Evolutionary conservation across 2,113 vertebrate genomes (phyloP).

Genomic region (Vanacampus margaritifer): DNA sequence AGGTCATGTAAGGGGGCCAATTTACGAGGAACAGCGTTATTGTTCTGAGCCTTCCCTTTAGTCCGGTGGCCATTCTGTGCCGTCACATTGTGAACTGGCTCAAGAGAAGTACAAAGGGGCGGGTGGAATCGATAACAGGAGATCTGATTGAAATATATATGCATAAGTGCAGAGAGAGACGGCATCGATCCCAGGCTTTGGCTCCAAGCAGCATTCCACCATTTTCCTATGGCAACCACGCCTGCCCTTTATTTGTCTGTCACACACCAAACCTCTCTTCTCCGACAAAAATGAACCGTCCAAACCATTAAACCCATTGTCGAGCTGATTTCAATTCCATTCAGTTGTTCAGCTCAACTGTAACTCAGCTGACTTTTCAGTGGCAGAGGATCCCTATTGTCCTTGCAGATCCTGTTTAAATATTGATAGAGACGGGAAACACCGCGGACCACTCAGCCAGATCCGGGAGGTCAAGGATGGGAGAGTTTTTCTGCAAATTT

Average conservation of each 20-base stretch:
- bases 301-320: constrained; percentile 49
- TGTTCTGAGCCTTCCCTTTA: not conserved
- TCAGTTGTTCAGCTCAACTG: constrained; percentile 44
- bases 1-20: constrained; percentile 1
- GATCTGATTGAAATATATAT: constrained; percentile 15
- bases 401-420: constrained; percentile 62
- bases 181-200: constrained; percentile 46
- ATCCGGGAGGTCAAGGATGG: constrained; percentile 61
- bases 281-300: constrained; percentile 38
- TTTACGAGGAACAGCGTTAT: constrained; percentile 15
- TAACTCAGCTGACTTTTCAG: constrained; percentile 49
- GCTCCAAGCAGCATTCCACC: constrained; percentile 40
- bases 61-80: not conserved
- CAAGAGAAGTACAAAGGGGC: not conserved
- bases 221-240: constrained; percentile 32
- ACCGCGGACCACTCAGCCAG: constrained; percentile 54
- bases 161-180: constrained; percentile 23
- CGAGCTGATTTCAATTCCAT: constrained; percentile 49
- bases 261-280: not conserved
- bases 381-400: constrained; percentile 53
- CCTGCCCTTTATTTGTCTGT: constrained; percentile 21
- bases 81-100: constrained; percentile 11
- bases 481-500: constrained; percentile 53
- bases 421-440: constrained; percentile 69
- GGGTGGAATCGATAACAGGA: constrained; percentile 3